phyloP scores from a whole-genome alignment of 2,113 vertebrate genomes.

The Phocoena phocoena region DNA sequence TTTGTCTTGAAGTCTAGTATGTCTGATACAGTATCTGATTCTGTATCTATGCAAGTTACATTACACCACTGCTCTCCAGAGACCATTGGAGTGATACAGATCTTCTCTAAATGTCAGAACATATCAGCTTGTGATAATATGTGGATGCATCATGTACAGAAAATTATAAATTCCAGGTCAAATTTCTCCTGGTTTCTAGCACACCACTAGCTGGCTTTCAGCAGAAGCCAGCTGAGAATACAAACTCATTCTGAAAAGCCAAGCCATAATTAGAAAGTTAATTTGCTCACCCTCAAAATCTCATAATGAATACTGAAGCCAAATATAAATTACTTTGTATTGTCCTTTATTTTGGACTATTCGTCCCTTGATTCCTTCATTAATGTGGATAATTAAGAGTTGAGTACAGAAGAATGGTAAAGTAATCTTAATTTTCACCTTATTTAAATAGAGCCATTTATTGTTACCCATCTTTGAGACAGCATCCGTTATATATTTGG shows the following conservation, averaged over 20 bases:
- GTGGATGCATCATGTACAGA: not conserved
- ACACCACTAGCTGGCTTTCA: constrained; percentile 15
- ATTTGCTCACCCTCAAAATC: constrained; percentile 56
- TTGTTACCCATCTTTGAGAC: not conserved
- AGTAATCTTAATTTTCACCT: not conserved
- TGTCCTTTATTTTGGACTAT: constrained; percentile 47
- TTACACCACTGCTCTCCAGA: not conserved
- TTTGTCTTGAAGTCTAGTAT: not conserved
- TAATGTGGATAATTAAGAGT: constrained; percentile 49
- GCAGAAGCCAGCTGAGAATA: constrained; percentile 40
- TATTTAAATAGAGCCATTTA: constrained; percentile 26
- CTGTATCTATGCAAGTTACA: not conserved
- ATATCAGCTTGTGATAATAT: constrained; percentile 23
- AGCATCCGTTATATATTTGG: not conserved
- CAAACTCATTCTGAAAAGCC: constrained; percentile 26
- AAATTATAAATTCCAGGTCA: constrained; percentile 39
- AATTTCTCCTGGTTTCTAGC: constrained; percentile 20
- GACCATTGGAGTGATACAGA: not conserved
- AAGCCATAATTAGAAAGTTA: constrained; percentile 69
- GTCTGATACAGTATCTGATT: not conserved
- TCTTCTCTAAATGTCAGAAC: not conserved
- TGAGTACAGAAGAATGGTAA: constrained; percentile 8
- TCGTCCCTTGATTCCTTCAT: constrained; percentile 44
- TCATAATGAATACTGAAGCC: constrained; percentile 33
- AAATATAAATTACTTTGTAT: constrained; percentile 54